phyloP scores from a whole-genome alignment of 1,140 invertebrate genomes.

The Drosophila biarmipes region DNA sequence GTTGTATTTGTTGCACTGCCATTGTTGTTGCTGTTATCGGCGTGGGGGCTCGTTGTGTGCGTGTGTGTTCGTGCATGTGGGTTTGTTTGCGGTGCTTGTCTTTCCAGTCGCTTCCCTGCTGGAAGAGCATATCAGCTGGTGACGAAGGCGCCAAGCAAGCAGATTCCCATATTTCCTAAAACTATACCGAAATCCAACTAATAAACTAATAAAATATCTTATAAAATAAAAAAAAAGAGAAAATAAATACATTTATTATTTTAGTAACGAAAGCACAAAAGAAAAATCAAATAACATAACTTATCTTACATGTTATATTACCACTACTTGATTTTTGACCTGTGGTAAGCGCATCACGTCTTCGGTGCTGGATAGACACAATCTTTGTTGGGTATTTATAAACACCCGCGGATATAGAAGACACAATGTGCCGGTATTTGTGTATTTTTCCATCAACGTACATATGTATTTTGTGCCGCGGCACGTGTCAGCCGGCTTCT shows the following conservation, averaged over 20 bases:
- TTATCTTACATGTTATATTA: no score
- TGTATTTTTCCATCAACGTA: constrained; percentile 21
- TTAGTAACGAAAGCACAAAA: no score
- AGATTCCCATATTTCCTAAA: no score
- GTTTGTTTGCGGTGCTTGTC: constrained; percentile 32
- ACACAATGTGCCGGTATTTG: constrained; percentile 5
- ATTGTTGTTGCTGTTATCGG: constrained; percentile 17
- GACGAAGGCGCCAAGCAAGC: neutral
- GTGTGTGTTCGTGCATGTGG: constrained; percentile 10
- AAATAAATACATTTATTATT: no score
- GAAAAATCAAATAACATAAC: no score
- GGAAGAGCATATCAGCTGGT: neutral
- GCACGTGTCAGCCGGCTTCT: constrained; percentile 10
- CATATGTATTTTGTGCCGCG: neutral
- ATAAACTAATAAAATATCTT: no score
- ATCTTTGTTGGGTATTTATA: constrained; percentile 26
- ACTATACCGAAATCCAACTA: no score
- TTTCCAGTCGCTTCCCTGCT: neutral
- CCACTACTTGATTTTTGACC: no score
- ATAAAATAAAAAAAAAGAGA: no score
- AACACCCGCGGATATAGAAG: constrained; percentile 5
- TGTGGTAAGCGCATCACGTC: constrained; percentile 1
- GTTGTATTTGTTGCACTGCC: constrained; percentile 27
- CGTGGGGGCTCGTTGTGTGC: constrained; percentile 26
- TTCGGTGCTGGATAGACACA: neutral